phyloP scores from a whole-genome alignment of 2,113 vertebrate genomes.

The Eretmochelys imbricata region DNA sequence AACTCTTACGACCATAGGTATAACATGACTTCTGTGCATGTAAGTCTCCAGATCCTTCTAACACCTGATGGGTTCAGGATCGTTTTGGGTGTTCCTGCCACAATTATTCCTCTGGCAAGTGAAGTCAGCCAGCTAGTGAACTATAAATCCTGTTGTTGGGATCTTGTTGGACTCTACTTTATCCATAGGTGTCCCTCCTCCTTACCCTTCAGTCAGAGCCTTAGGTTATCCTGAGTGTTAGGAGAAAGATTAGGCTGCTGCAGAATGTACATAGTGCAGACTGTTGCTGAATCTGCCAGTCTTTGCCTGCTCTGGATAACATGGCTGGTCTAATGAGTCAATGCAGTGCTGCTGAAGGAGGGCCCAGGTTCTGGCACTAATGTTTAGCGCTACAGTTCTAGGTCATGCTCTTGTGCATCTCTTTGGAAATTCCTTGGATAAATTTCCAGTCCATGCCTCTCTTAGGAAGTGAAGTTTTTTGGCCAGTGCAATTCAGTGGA shows the following conservation, averaged over 20 bases:
- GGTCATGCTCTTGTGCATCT: background rate
- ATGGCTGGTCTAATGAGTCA: slow-evolving; percentile 39
- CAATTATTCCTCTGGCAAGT: slow-evolving; percentile 59
- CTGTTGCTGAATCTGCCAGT: slow-evolving; percentile 55
- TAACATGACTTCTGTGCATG: slow-evolving; percentile 34
- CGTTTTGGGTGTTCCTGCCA: slow-evolving; percentile 59
- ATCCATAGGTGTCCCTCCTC: slow-evolving; percentile 41
- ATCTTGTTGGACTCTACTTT: slow-evolving; percentile 54
- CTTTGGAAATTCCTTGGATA: slow-evolving; percentile 18
- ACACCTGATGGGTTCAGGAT: slow-evolving; percentile 47
- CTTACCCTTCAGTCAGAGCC: slow-evolving; percentile 50
- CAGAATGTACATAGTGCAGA: slow-evolving; percentile 57
- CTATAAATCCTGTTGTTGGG: slow-evolving; percentile 54
- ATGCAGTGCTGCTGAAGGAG: slow-evolving; percentile 48
- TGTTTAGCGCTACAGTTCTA: slow-evolving; percentile 10
- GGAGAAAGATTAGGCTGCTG: background rate
- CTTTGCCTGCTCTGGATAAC: slow-evolving; percentile 39
- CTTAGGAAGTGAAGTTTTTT: background rate
- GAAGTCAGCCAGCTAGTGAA: slow-evolving; percentile 49
- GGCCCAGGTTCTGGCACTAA: slow-evolving; percentile 38
- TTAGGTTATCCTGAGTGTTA: slow-evolving; percentile 28
- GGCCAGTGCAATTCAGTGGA: background rate
- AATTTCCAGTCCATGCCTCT: background rate
- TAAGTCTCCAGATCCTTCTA: slow-evolving; percentile 53
- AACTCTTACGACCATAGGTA: slow-evolving; percentile 24